Evolutionary conservation across 1,140 invertebrate species (phyloP).

Genomic region (Tetragnatha versicolor): DNA sequence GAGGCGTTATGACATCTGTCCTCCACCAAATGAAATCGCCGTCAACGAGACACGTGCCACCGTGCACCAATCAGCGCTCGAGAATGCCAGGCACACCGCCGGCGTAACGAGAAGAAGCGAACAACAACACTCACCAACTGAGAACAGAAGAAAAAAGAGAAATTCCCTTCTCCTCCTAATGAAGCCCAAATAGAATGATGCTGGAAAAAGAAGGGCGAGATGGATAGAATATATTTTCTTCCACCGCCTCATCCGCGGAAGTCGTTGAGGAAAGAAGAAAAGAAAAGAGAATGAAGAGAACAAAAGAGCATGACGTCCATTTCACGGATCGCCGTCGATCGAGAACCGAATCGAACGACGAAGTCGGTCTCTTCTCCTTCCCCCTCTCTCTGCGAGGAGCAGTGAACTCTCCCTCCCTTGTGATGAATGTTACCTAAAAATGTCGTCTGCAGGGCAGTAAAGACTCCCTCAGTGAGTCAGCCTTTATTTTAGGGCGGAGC

Average conservation of each 20-base stretch:
- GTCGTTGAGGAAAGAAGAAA: slow-evolving; percentile 9
- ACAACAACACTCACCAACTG: too few species aligned
- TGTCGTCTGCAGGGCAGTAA: background rate
- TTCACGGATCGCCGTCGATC: slow-evolving; percentile 27
- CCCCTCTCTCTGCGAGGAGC: background rate
- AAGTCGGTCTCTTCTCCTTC: slow-evolving; percentile 5
- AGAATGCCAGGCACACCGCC: background rate
- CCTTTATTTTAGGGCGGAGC: too few species aligned
- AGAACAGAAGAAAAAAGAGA: background rate
- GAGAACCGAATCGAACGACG: slow-evolving; percentile 20
- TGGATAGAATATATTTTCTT: background rate
- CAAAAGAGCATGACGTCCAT: slow-evolving; percentile 37
- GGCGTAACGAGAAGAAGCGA: slow-evolving; percentile 20
- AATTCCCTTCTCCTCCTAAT: slow-evolving; percentile 2
- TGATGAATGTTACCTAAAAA: background rate
- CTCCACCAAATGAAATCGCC: background rate
- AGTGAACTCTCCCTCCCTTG: slow-evolving; percentile 12
- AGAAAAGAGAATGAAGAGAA: background rate
- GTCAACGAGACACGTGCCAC: background rate
- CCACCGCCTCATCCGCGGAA: background rate
- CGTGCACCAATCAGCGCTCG: background rate
- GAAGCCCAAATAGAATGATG: slow-evolving; percentile 27
- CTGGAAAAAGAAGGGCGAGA: background rate
- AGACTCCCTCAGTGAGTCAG: background rate
- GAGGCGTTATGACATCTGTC: slow-evolving; percentile 23